Conservation (phyloP, 2,113 vertebrate species). For the Petroica traversi region DNA sequence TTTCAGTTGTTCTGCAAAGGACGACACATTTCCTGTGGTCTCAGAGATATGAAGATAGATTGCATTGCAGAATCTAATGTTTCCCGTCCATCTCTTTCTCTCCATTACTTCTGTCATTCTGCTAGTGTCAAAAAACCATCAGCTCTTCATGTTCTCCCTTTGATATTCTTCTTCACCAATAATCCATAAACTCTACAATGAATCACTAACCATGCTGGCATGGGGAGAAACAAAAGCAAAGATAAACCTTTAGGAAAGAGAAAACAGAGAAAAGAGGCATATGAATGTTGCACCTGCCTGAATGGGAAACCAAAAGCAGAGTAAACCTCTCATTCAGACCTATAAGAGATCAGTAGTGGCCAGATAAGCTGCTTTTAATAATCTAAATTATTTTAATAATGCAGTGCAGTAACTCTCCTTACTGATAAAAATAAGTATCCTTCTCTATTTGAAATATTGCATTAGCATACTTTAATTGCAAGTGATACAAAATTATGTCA, state of each 20-base stretch:
- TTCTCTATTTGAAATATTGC: neutral
- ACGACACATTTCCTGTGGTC: neutral
- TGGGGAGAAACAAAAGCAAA: neutral
- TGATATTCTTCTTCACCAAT: neutral
- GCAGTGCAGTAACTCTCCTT: neutral
- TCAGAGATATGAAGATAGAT: neutral
- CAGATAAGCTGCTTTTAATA: neutral
- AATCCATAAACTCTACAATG: neutral
- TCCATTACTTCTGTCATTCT: neutral
- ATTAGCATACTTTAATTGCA: neutral
- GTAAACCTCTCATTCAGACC: neutral
- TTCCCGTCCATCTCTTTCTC: neutral
- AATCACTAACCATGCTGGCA: neutral
- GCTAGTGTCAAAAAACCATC: neutral
- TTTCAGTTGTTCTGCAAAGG: neutral
- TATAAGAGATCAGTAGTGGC: neutral
- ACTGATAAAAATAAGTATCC: neutral
- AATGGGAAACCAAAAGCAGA: neutral
- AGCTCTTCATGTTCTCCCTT: neutral
- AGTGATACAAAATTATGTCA: fast-evolving
- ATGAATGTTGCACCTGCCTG: neutral
- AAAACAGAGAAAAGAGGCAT: neutral
- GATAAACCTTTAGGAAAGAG: neutral
- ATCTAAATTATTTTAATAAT: neutral
- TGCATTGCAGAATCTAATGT: neutral